A percentile compares a stretch with the other conserved stretches of the same genome.
Evolutionary conservation across 2,113 vertebrate species (phyloP).

Genomic region (Periophthalmus modestus): DNA sequence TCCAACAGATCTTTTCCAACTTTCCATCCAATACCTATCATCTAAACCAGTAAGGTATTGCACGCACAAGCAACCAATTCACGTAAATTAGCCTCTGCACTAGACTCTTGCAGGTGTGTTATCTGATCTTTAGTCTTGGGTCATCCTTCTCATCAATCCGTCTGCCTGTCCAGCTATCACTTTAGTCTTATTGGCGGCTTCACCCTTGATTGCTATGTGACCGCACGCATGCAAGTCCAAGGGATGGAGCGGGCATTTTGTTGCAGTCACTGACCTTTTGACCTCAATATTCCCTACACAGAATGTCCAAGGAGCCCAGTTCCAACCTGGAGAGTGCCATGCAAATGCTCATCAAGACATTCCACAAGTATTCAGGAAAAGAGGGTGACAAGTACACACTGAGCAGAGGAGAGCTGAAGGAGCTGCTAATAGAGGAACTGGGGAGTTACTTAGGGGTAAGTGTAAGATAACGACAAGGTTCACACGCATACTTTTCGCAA

Average conservation of each 20-base stretch:
- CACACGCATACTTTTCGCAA: slow-evolving; percentile 12
- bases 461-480: slow-evolving; percentile 25
- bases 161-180: slow-evolving; percentile 33
- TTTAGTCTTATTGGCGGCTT: slow-evolving; percentile 62
- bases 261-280: slow-evolving; percentile 52
- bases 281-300: slow-evolving; percentile 30
- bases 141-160: slow-evolving; percentile 24
- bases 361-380: slow-evolving; percentile 86
- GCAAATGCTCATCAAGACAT: slow-evolving; percentile 85
- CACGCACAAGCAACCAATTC: slow-evolving; percentile 26
- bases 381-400: slow-evolving; percentile 86
- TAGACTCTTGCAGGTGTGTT: slow-evolving; percentile 38
- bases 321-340: slow-evolving; percentile 82
- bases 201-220: slow-evolving; percentile 67
- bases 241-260: slow-evolving; percentile 65
- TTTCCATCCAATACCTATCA: slow-evolving; percentile 47
- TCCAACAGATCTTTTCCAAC: slow-evolving; percentile 50
- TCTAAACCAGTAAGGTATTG: slow-evolving; percentile 47
- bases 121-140: slow-evolving; percentile 40
- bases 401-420: slow-evolving; percentile 82
- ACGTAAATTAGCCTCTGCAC: slow-evolving; percentile 22
- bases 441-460: slow-evolving; percentile 77
- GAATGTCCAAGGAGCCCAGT: slow-evolving; percentile 81
- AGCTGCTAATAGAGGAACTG: slow-evolving; percentile 82
- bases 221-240: slow-evolving; percentile 61